Evolutionary conservation across 2,797 vertebrate genomes (phyloP), one percentile per base, ranked within the genome.

Genomic region (Hephaestus fuliginosus): DNA sequence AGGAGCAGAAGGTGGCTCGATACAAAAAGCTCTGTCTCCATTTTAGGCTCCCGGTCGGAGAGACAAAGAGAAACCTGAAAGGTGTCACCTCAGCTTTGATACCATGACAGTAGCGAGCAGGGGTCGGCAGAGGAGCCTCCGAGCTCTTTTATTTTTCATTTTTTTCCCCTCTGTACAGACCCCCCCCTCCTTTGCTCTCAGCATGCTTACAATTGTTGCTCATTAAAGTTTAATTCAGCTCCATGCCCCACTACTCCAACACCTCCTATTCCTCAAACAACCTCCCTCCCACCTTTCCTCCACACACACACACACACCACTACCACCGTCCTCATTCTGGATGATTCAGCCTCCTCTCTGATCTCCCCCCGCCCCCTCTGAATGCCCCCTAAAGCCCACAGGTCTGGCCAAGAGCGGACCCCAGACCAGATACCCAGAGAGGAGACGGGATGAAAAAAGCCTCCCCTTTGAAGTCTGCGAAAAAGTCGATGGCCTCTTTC

Each of bases 401-500:
- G 95, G 95, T 95, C 93, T 93, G 87, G 91, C 94, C 93, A 20
- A 88, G 91, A 94, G 91, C 93, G 63, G 89, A 93, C 94, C 92
- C 76, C 87, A 86, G 93, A 95, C 94, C 92, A 94, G 92, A 94
- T 91, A 93, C 90, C 91, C 93, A 86, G 88, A 93, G 92, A 95
- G 90, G 90, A 95, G 93, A 94, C 69, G 82, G 91, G 93, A 92
- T 88, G 83, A 91, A 92, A 93, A 94, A 95, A 94, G 82, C 79
- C 83, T 90, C 79, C 82, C 76, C 93, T 96, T 96, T 96, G 95
- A 96, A 95, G 95, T 95, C 88, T 39, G 81, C 77, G 68, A 83
- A 95, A 95, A 96, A 96, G 95, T 96, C 95, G 93, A 96, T 96
- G 95, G 94, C 94, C 92, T 94, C 95, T 96, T 96, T 96, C 94